Evolutionary conservation across 2,888 invertebrate genomes (phyloP).

Genomic region (Ctena decussata): DNA sequence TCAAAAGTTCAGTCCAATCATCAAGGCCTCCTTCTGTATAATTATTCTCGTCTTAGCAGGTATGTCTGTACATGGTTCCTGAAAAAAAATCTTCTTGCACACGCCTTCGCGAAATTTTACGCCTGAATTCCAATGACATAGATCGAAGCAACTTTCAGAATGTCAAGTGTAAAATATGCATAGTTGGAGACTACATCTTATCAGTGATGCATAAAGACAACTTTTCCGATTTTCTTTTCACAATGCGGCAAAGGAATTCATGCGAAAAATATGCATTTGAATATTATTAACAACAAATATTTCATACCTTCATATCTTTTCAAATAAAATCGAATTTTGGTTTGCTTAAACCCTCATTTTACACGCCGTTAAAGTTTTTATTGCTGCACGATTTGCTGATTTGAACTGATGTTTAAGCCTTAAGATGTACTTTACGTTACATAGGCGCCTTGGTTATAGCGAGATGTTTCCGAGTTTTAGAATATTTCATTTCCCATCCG

Average conservation of each 20-base stretch:
- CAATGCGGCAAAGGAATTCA: neutral
- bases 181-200: neutral
- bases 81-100: no score
- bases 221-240: neutral
- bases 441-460: no score
- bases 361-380: neutral
- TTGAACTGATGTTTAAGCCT: neutral
- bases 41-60: no score
- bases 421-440: no score
- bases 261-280: neutral
- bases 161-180: neutral
- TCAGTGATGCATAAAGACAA: neutral
- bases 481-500: no score
- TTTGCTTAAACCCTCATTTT: conserved; percentile 1
- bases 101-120: neutral
- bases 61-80: no score
- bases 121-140: neutral
- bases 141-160: neutral
- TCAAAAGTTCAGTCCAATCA: no score
- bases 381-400: neutral
- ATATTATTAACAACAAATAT: neutral
- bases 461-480: no score
- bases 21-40: no score
- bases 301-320: conserved; percentile 8
- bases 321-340: neutral